A percentile compares a stretch with the other conserved stretches of the same genome.
Conservation (phyloP, 2,888 invertebrate species). For the Synergus japonicus region DNA sequence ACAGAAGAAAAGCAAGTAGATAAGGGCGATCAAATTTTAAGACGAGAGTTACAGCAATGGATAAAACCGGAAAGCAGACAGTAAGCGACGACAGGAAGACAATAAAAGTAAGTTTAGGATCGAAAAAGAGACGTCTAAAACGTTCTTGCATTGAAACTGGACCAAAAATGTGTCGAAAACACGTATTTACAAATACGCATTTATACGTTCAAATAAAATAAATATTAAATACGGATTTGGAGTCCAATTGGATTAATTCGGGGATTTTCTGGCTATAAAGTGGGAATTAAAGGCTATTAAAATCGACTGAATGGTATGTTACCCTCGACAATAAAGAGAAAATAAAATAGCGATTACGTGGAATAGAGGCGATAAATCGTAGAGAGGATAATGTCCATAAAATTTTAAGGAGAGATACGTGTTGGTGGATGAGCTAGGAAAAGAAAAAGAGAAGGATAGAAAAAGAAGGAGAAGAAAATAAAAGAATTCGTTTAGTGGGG, state of each 20-base stretch:
- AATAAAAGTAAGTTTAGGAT: background rate
- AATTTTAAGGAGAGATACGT: background rate
- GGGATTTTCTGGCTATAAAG: background rate
- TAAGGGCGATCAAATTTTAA: constrained; percentile 11
- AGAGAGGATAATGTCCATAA: background rate
- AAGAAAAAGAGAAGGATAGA: background rate
- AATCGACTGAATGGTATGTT: constrained; percentile 1
- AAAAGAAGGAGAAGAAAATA: background rate
- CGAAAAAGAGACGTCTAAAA: background rate
- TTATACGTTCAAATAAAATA: too few species aligned
- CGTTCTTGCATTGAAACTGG: background rate
- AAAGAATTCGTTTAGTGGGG: constrained; percentile 51
- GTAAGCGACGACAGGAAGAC: constrained; percentile 5
- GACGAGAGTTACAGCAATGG: background rate
- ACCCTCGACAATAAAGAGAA: background rate
- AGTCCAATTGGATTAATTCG: background rate
- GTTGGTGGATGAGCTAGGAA: background rate
- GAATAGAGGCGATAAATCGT: background rate
- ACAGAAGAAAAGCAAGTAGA: constrained; percentile 11
- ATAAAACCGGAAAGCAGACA: background rate
- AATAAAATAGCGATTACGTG: background rate
- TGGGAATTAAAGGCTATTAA: background rate
- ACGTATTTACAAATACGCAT: background rate
- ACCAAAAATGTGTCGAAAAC: background rate
- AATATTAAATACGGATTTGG: background rate